Base-by-base conservation (phyloP, 2,797 vertebrate genomes). In the Erethizon dorsatum region DNA sequence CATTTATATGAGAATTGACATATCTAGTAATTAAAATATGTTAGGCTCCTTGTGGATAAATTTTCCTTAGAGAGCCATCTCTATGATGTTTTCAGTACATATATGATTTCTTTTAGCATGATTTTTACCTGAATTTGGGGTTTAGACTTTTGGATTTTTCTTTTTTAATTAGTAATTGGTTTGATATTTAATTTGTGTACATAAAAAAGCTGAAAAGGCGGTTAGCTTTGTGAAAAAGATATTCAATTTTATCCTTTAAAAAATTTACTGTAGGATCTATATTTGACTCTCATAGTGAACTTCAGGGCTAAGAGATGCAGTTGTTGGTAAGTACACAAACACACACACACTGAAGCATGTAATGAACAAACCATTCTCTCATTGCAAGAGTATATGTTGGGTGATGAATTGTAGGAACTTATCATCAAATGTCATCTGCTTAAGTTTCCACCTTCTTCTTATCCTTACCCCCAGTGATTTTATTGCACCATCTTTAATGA, bases 61-160 rank as follows among this genome's bases (percentile, higher is more conserved):
- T 77, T 93, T 93, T 92, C 47, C 31, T 90, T 80, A 52, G 28
- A 82, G 2, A 41, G 33, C 2, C 20, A 57, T 41, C 37, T 92
- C 2, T 93, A 24, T 88, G 4, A 84, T 80, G 15, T 12, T 92
- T 78, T 93, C 28, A 61, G 5, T 50, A 12, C 69, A 5, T 15
- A 2, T 56, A 45, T 69, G 12, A 79, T 77, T 90, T 73, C 1
- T 37, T 77, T 63, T 92, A 63, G 20, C 80, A 12, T 84, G 24
- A 59, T 79, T 57, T 52, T 67, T 87, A 54, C 33, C 20, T 93
- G 18, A 83, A 41, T 93, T 31, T 91, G 47, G 56, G 9, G 18
- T 71, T 88, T 85, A 83, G 6, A 63, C 11, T 57, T 96, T 80
- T 89, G 9, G 7, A 33, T 79, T 95, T 97, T 82, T 20, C 57